A percentile compares a stretch with the other conserved stretches of the same genome.
Conservation (phyloP, 2,888 invertebrate species). For the Xanthia icteritia region DNA sequence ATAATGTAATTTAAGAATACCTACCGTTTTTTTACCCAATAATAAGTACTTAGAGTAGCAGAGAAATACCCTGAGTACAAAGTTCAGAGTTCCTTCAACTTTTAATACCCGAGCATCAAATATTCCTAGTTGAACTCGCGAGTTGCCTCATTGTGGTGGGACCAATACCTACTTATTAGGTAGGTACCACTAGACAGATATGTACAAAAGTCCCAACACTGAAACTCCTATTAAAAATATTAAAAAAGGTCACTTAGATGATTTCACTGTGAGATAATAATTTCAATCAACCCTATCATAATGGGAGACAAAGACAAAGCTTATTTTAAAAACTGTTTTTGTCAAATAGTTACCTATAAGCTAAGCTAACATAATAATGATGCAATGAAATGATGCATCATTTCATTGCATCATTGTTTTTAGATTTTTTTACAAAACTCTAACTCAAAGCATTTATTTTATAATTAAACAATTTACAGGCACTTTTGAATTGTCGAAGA, state of each 20-base stretch:
- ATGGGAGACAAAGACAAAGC: too few relatives aligned
- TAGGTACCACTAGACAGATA: background rate
- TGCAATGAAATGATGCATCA: too few relatives aligned
- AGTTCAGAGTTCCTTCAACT: slow-evolving; percentile 31
- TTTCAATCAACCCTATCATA: background rate
- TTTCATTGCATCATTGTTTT: too few relatives aligned
- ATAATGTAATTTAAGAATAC: background rate
- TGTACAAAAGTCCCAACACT: background rate
- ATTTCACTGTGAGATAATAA: background rate
- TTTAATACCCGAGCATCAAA: slow-evolving; percentile 36
- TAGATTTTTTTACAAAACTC: too few relatives aligned
- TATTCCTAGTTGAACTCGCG: slow-evolving; percentile 28
- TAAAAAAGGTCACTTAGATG: background rate
- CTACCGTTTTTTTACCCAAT: background rate
- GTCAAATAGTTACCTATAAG: too few relatives aligned
- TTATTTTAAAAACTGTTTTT: too few relatives aligned
- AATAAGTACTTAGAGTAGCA: background rate
- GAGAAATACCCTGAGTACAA: slow-evolving; percentile 20
- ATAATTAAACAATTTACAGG: too few relatives aligned
- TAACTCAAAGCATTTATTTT: too few relatives aligned
- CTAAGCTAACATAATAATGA: too few relatives aligned
- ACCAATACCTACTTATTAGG: slow-evolving; percentile 59
- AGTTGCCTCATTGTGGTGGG: slow-evolving; percentile 53
- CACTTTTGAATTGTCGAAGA: too few relatives aligned
- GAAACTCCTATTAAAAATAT: background rate